Percentiles rank a stretch among this genome's conserved stretches.
Conservation (phyloP, 2,113 vertebrate genomes). For the Laticauda colubrina region DNA sequence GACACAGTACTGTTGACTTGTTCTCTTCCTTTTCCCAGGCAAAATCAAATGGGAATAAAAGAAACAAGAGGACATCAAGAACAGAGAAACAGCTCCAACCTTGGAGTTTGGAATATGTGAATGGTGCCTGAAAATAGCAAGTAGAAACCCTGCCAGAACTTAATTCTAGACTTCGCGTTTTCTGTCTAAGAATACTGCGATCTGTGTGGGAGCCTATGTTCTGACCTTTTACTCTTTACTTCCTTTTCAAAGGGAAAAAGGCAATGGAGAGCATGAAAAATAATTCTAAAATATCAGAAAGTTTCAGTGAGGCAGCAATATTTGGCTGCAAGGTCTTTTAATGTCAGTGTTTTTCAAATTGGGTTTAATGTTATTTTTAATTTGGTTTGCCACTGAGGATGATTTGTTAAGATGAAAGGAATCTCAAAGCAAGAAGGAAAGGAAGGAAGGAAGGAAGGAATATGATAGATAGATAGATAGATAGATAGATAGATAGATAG, state of each 20-base stretch:
- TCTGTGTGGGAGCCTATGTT: neutral
- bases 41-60: neutral
- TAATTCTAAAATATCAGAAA: neutral
- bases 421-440: no score
- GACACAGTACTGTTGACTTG: neutral
- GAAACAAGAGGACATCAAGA: neutral
- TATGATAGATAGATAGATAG: no score
- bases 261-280: neutral
- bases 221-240: no score
- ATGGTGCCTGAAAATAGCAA: neutral
- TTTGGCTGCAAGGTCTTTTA: neutral
- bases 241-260: neutral
- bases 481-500: no score
- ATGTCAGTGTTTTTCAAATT: neutral
- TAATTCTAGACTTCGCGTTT: rapidly evolving
- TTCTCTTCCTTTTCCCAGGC: neutral
- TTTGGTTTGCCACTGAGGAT: neutral
- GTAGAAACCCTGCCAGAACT: neutral
- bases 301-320: neutral
- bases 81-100: neutral
- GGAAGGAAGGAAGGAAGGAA: no score
- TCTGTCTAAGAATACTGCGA: neutral
- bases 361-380: neutral
- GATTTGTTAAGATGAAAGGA: neutral
- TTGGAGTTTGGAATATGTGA: neutral